These are phyloP conservation scores for Kryptopterus vitreolus DNA, from an alignment of 2,797 vertebrate genomes.

Conservation along the genomic window DNA sequence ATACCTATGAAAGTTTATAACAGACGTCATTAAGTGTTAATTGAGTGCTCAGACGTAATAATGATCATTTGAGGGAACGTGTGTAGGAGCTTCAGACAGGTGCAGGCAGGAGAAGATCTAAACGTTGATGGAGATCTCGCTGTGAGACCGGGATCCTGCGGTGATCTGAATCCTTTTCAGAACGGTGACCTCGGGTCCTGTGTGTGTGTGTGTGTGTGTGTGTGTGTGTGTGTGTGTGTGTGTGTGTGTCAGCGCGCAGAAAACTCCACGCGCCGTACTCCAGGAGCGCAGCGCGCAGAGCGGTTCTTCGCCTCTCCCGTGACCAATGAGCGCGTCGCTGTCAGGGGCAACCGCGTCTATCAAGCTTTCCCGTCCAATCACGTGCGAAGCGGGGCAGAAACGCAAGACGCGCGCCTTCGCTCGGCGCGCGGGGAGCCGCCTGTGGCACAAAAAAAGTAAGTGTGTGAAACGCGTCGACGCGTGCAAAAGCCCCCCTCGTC, in stretches of 20 bases:
- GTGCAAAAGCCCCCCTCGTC: conserved; percentile 75
- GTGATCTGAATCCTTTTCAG: no score
- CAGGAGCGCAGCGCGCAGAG: conserved; percentile 62
- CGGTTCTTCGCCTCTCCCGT: conserved; percentile 72
- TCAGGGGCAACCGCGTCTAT: conserved; percentile 93
- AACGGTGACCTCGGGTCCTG: no score
- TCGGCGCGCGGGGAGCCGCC: conserved; percentile 82
- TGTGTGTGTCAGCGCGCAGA: conserved; percentile 48
- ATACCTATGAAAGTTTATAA: no score
- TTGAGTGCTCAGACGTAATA: not conserved
- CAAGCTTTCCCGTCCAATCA: conserved; percentile 89
- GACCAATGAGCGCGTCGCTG: conserved; percentile 87
- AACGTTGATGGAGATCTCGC: conserved; percentile 6
- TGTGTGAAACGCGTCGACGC: conserved; percentile 82
- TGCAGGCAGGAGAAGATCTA: not conserved
- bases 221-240: no score
- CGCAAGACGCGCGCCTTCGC: conserved; percentile 87
- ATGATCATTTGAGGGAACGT: not conserved
- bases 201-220: no score
- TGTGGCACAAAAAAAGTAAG: conserved; percentile 88
- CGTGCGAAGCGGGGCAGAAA: conserved; percentile 83
- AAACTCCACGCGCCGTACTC: conserved; percentile 63
- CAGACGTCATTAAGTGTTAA: not conserved
- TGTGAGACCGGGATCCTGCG: not conserved
- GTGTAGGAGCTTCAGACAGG: not conserved